phyloP scores from a whole-genome alignment of 2,113 vertebrate genomes.

The Sapajus apella region DNA sequence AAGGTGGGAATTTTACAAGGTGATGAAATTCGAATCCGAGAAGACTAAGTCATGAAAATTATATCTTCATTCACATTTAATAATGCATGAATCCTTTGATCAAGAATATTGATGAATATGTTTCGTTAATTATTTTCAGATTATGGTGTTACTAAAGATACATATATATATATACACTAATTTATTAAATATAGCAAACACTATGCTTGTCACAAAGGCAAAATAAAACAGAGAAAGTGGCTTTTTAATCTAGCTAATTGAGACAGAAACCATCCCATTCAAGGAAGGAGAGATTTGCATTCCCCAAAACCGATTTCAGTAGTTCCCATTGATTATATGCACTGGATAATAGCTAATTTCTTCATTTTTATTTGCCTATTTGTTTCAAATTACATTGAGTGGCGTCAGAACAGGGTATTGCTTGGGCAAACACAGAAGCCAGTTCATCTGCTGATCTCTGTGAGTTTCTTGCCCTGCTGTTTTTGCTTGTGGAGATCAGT shows the following conservation, averaged over 20 bases:
- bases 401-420: neutral
- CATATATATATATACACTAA: neutral
- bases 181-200: neutral
- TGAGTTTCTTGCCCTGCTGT: neutral
- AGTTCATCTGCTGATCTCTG: neutral
- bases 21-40: conserved; percentile 43
- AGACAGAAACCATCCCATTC: neutral
- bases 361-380: neutral
- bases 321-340: neutral
- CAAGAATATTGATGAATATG: conserved; percentile 3
- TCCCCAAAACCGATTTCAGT: neutral
- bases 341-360: neutral
- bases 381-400: neutral
- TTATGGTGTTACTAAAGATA: neutral
- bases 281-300: neutral
- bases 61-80: neutral
- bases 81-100: neutral
- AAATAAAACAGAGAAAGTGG: neutral
- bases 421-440: neutral
- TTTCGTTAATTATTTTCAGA: neutral
- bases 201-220: neutral
- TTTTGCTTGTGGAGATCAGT: neutral
- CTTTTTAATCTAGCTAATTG: neutral
- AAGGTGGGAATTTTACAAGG: neutral
- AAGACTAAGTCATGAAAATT: neutral